Evolutionary conservation across 2,113 vertebrate species (phyloP).

Genomic region (Sitta europaea): DNA sequence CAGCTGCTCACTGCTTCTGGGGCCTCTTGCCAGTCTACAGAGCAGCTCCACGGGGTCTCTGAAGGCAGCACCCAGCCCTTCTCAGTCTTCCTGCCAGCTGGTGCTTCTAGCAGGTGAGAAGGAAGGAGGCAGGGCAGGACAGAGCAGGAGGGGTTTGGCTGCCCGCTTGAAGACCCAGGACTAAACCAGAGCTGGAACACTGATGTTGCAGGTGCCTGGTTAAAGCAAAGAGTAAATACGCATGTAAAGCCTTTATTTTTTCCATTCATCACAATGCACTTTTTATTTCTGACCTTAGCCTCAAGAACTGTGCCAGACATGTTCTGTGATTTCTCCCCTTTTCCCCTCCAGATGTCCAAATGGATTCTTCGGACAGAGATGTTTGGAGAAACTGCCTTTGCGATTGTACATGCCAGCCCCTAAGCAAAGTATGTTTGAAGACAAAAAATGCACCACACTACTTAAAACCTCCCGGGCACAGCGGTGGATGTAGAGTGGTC

Average conservation of each 20-base stretch:
- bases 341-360: conserved; percentile 95
- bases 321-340: conserved; percentile 92
- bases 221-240: background rate
- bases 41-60: background rate
- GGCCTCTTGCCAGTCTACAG: background rate
- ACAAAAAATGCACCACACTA: conserved; percentile 76
- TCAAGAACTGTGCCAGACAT: conserved; percentile 77
- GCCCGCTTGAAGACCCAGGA: background rate
- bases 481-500: conserved; percentile 69
- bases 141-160: background rate
- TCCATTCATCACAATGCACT: conserved; percentile 79
- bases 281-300: conserved; percentile 79
- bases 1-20: background rate
- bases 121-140: conserved; percentile 9
- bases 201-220: background rate
- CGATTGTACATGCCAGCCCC: conserved; percentile 95
- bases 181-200: background rate
- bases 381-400: conserved; percentile 95
- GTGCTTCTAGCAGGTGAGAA: conserved; percentile 1
- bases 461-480: conserved; percentile 76
- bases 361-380: conserved; percentile 96
- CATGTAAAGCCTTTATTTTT: conserved; percentile 55
- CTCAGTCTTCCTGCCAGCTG: background rate
- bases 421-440: conserved; percentile 97
- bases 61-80: background rate